Evolutionary conservation across 2,113 vertebrate species (phyloP).

Genomic region (Pseudorhombus dupliciocellatus): DNA sequence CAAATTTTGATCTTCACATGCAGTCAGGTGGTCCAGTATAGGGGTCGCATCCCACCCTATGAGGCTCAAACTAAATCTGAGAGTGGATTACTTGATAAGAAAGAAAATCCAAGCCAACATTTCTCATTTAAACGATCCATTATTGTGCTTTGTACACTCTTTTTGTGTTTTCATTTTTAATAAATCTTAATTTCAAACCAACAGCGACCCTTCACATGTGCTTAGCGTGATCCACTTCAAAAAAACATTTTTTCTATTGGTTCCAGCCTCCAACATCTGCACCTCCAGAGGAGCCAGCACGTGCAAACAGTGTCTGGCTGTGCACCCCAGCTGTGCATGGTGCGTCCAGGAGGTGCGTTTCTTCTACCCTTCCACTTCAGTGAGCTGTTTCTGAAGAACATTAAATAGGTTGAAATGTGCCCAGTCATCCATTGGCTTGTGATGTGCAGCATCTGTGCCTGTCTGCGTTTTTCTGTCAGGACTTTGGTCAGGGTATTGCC

Average conservation of each 20-base stretch:
- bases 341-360: conserved; percentile 89
- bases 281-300: conserved; percentile 92
- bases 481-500: conserved; percentile 70
- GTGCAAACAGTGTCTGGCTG: conserved; percentile 92
- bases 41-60: no score
- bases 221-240: background rate
- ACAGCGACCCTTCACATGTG: background rate
- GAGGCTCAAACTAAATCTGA: no score
- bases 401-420: background rate
- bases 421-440: background rate
- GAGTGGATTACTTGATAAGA: no score
- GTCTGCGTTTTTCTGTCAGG: conserved; percentile 61
- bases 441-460: conserved; percentile 1
- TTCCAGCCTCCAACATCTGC: conserved; percentile 90
- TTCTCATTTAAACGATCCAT: no score
- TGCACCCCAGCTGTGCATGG: conserved; percentile 92
- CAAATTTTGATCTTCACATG: no score
- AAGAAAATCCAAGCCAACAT: no score
- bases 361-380: conserved; percentile 39
- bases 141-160: no score
- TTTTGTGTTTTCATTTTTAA: no score
- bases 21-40: no score
- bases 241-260: conserved; percentile 5
- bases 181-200: no score
- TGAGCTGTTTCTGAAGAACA: background rate